A percentile compares a stretch with the other conserved stretches of the same genome.
Conservation (phyloP, 2,888 invertebrate genomes). For the Lasioglossum marginatum region DNA sequence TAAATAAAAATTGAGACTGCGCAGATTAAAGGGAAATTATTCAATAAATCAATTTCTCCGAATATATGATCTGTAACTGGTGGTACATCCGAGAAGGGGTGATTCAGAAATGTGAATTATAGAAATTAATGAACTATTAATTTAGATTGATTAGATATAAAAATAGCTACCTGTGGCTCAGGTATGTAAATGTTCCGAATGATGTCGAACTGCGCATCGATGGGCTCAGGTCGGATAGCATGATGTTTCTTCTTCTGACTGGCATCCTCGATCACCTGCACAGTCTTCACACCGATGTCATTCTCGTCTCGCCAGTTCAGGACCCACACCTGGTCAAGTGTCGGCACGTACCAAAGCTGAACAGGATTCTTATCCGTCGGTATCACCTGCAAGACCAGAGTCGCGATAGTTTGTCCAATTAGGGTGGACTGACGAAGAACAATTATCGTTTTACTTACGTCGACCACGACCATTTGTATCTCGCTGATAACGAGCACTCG, state of each 20-base stretch:
- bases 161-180: constrained; percentile 76
- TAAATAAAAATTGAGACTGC: not conserved
- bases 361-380: constrained; percentile 90
- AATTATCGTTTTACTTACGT: constrained; percentile 84
- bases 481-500: constrained; percentile 90
- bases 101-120: not conserved
- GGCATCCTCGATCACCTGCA: constrained; percentile 90
- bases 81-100: not conserved
- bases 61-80: not conserved
- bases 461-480: constrained; percentile 90
- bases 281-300: constrained; percentile 88
- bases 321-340: constrained; percentile 91
- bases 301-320: constrained; percentile 88
- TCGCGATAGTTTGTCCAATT: not conserved
- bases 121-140: not conserved
- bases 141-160: not conserved
- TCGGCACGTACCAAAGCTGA: constrained; percentile 89
- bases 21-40: not conserved
- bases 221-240: constrained; percentile 90
- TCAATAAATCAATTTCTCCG: not conserved
- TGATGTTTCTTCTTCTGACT: constrained; percentile 90
- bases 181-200: constrained; percentile 89
- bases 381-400: constrained; percentile 86
- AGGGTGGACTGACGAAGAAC: not conserved
- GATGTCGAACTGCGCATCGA: constrained; percentile 91